These are phyloP conservation scores for Drosophila picticornis DNA, from an alignment of 2,888 invertebrate genomes.

Conservation along the genomic window DNA sequence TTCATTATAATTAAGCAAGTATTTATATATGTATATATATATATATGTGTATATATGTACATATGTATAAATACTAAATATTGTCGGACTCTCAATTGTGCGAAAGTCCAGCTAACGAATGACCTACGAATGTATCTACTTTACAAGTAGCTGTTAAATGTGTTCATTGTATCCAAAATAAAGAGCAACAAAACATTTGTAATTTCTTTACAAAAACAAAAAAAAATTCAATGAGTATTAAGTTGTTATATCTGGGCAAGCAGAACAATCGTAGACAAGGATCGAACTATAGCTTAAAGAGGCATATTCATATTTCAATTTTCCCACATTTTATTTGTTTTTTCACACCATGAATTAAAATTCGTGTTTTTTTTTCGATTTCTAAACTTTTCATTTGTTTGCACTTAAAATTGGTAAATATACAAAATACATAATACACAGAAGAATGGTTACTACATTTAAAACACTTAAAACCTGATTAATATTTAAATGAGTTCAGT, in stretches of 20 bases:
- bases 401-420: conserved; percentile 51
- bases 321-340: background rate
- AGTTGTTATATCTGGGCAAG: background rate
- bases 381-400: conserved; percentile 51
- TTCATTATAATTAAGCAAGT: conserved; percentile 16
- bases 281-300: background rate
- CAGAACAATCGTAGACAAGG: background rate
- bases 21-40: conserved; percentile 15
- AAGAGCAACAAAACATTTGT: conserved; percentile 52
- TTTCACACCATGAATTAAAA: background rate
- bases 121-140: conserved; percentile 56
- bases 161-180: conserved; percentile 55
- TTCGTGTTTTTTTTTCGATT: conserved; percentile 4
- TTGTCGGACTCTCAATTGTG: conserved; percentile 28
- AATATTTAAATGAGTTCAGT: conserved; percentile 36
- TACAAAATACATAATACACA: conserved; percentile 59
- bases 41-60: conserved; percentile 12
- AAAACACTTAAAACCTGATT: conserved; percentile 43
- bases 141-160: conserved; percentile 65
- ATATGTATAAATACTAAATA: conserved; percentile 2
- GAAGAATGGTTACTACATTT: conserved; percentile 44
- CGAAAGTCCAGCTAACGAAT: conserved; percentile 43
- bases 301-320: background rate
- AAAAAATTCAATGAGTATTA: background rate
- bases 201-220: conserved; percentile 62